Base-by-base conservation (phyloP, 2,113 vertebrate genomes). In the Percopsis transmontana region DNA sequence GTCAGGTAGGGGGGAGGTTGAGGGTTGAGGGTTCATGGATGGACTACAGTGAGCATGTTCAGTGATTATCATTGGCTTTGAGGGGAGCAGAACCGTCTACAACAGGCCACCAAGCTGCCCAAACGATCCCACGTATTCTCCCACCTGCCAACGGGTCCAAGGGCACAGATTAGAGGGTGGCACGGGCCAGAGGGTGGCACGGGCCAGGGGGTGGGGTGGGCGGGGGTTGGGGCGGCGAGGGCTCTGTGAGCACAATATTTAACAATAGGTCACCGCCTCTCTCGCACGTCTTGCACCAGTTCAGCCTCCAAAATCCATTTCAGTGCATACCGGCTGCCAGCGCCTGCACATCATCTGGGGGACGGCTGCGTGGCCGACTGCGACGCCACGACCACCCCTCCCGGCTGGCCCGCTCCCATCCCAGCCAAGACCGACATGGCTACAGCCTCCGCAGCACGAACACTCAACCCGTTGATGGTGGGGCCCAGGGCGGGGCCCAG, bases 351-450 rank as follows among this genome's bases (percentile, higher is more conserved):
- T 98, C 96, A 97, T 98, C 96, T 98, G 77, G 92, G 93, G 1
- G 94, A 89, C 72, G 95, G 91, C 87, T 96, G 96, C 14, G 45
- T 18, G 14, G 15, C 45, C 0, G 95, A 93, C 82, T 97, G 96
- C 91, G 94, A 92, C 9, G 91, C 90, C 91, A 93, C 81, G 86
- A 88, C 89, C 23, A 80, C 70, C 51, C 85, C 94, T 90, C 93
- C 95, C 83, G 95, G 93, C 89, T 96, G 96, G 62, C 89, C 95
- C 0, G 90, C 88, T 52, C 96, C 96, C 96, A 97, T 95, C 85
- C 96, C 95, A 0, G 95, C 93, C 79, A 98, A 90, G 76, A 96
- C 96, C 0, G 95, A 97, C 54, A 93, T 96, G 84, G 96, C 96
- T 40, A 97, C 94, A 0, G 95, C 95, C 85, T 98, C 96, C 0